Evolutionary conservation across 2,113 vertebrate genomes (phyloP), one percentile per base, ranked within the genome.

Genomic region (Dermatemys mawii): DNA sequence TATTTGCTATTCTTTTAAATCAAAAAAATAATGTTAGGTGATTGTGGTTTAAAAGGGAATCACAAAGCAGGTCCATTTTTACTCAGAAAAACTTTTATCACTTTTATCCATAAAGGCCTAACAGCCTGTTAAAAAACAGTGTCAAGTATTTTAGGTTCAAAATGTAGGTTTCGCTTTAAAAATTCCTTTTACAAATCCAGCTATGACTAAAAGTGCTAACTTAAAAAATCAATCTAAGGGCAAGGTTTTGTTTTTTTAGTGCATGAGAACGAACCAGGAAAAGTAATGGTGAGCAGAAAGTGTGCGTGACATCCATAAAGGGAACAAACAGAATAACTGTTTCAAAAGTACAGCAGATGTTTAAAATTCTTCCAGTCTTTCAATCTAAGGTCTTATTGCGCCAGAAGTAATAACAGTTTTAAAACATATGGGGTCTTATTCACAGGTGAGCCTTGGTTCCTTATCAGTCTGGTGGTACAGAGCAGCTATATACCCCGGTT

Each of bases 1-100:
- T 93, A 53, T 91, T 93, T 78, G 70, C 50, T 86, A 78, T 94
- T 92, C 53, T 87, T 81, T 16, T 76, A 85, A 87, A 92, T 53
- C 50, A 49, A 38, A 49, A 38, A 86, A 14, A 1, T 90, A 83
- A 55, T 67, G 84, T 87, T 89, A 84, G 79, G 51, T 88, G 79
- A 29, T 73, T 49, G 1, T 60, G 75, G 67, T 51, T 49, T 76
- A 76, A 81, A 50, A 22, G 21, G 3, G 24, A 86, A 86, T 24
- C 51, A 73, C 51, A 82, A 60, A 93, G 82, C 4, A 88, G 16
- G 85, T 70, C 54, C 8, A 46, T 55, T 90, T 83, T 92, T 55
- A 85, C 44, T 48, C 51, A 63, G 82, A 84, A 94, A 94, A 87
- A 81, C 87, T 46, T 96, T 94, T 54, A 81, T 55, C 81, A 55